Base-by-base conservation (phyloP, 2,113 vertebrate genomes). In the Anseranas semipalmata region DNA sequence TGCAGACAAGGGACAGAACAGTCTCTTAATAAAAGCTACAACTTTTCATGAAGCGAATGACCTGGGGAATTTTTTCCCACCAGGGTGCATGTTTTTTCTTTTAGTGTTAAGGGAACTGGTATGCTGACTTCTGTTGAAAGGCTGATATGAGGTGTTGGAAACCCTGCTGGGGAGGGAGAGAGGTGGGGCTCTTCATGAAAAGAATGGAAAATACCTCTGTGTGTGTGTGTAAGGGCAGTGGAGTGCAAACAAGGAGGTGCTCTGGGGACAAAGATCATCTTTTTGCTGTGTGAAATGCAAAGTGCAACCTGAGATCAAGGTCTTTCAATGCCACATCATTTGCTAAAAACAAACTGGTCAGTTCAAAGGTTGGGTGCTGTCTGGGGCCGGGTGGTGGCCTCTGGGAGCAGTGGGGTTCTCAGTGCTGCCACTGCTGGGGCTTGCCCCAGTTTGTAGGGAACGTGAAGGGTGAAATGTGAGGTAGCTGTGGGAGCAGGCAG, bases 181-280 rank as follows among this genome's bases (percentile, higher is more conserved):
- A 62, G 37, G 21, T 43, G 68, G 74, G 52, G 52, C 28, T 27
- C 30, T 55, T 32, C 2, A 0, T 2, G 39, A 10, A 12, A 4
- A 25, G 35, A 45, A 22, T 7, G 9, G 37, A 76, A 22, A 24
- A 2, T 0, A 0, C 45, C 0, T 0, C 0, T 2, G 52, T 11
- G n/a, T 39, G 39, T 41, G 62, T 18, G 1, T 4, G 7, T 9
- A 8, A 13, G 28, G 39, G 28, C 8, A 9, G 62, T 18, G 27
- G 52, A n/a, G 12, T 30, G 9, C 15, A 35, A 55, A 5, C 12
- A 35, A 10, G 25, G 10, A 9, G 0, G 12, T 3, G 6, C 39
- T 45, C 2, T 32, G 59, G 85, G 53, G 25, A 55, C 30, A 58
- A 25, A 72, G 50, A 11, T 6, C 2, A 0, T 24, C 1, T 0